Base-by-base conservation (phyloP, 2,113 vertebrate genomes). In the Aspidoscelis tigris region DNA sequence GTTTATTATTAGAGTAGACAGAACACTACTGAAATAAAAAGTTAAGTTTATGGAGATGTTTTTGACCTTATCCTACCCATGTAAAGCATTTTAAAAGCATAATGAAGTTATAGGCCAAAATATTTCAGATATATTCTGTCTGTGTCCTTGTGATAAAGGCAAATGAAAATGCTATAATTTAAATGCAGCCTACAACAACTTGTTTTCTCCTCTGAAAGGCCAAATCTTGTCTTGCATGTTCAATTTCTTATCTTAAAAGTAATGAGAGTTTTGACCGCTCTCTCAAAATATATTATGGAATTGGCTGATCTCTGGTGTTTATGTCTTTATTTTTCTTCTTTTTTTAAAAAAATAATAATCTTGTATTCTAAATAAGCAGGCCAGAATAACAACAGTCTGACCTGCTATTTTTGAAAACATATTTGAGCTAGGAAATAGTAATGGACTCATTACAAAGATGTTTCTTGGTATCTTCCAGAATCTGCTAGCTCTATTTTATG, bases 111-210 rank as follows among this genome's bases (percentile, higher is more conserved):
- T 73, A 44, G 1, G 84, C 39, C 78, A 74, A 77, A 1, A 41
- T 44, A 0, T 81, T 87, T 87, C 80, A 69, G 0, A 43, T 9
- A 7, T 3, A 53, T 64, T 84, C 72, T 81, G 80, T 78, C 77
- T 14, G 8, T 26, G 3, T 81, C 66, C 53, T 86, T 91, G 72
- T 33, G 44, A 81, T 73, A 86, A 87, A 87, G 44, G 18, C 50
- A 88, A 92, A 91, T 84, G 5, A 26, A 88, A 86, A 68, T n/a
- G 81, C n/a, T 1, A 50, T 78, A 43, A 69, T 86, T 87, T 75
- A 33, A 18, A 87, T 82, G 78, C 39, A 72, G 41, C 14, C 9
- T 55, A n/a, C 50, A 86, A 75, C 26, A 75, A 61, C 16, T 68
- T 5, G 2, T 85, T 69, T 86, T 82, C 39, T 65, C 26, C 73